Evolutionary conservation across 2,113 vertebrate species (phyloP).

Genomic region (Rutilus rutilus): DNA sequence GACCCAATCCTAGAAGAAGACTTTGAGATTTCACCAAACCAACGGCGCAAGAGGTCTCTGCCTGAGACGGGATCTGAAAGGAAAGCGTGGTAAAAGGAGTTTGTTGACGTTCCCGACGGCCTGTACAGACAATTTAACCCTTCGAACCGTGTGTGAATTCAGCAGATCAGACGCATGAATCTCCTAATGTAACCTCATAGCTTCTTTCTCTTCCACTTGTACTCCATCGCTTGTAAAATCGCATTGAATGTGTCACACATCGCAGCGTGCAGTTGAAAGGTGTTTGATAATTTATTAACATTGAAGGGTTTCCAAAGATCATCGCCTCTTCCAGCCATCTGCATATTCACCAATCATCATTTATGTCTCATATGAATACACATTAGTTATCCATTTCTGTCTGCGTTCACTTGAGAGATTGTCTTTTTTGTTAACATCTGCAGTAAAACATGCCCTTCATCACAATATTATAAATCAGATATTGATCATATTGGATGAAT

Average conservation of each 20-base stretch:
- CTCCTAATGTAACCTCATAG: constrained; percentile 32
- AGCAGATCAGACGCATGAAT: constrained; percentile 23
- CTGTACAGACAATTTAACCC: constrained; percentile 58
- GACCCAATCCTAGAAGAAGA: constrained; percentile 84
- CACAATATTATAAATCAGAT: constrained; percentile 82
- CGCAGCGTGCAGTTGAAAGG: constrained; percentile 12
- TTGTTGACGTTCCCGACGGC: constrained; percentile 53
- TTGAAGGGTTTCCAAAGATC: constrained; percentile 42
- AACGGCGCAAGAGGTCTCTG: constrained; percentile 85
- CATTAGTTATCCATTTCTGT: constrained; percentile 61
- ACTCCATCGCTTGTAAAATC: constrained; percentile 69
- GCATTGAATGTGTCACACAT: constrained; percentile 25
- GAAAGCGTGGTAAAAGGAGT: constrained; percentile 67
- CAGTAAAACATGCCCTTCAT: constrained; percentile 79
- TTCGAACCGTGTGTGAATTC: constrained; percentile 64
- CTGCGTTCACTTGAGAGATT: constrained; percentile 69
- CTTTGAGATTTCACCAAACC: constrained; percentile 77
- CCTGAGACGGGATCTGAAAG: constrained; percentile 69
- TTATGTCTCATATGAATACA: constrained; percentile 29
- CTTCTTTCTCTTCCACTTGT: constrained; percentile 45
- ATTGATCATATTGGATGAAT: constrained; percentile 77
- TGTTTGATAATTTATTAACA: constrained; percentile 55
- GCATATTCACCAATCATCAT: constrained; percentile 55
- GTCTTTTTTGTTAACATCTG: constrained; percentile 69
- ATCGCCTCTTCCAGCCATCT: constrained; percentile 34